These are phyloP conservation scores for Scalopus aquaticus DNA, from an alignment of 2,113 vertebrate genomes.

Conservation along the genomic window DNA sequence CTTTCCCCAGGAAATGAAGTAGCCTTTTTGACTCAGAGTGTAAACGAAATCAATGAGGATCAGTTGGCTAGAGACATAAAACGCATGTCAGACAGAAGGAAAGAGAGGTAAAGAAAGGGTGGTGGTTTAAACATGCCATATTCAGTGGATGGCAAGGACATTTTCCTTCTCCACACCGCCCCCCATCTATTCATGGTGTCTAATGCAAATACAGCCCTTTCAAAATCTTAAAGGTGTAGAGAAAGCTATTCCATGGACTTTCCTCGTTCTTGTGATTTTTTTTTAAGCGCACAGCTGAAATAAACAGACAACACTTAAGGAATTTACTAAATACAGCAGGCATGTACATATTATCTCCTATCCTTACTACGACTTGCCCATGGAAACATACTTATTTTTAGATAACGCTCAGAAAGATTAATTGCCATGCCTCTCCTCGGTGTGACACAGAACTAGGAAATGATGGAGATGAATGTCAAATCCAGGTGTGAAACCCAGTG, in stretches of 20 bases:
- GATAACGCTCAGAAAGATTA: neutral
- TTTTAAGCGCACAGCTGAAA: neutral
- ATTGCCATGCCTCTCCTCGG: neutral
- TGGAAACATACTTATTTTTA: neutral
- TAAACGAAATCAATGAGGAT: conserved; percentile 58
- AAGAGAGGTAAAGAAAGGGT: neutral
- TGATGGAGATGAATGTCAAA: neutral
- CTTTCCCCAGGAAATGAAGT: conserved; percentile 57
- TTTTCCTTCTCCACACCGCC: accelerated
- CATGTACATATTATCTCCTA: neutral
- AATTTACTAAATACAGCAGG: neutral
- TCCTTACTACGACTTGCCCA: neutral
- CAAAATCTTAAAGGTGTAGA: neutral
- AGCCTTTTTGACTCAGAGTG: conserved; percentile 43
- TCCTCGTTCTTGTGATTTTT: neutral
- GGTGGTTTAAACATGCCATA: neutral
- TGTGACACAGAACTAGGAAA: neutral
- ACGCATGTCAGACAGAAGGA: neutral
- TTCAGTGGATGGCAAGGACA: neutral
- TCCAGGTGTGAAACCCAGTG: neutral
- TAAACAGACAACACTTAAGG: neutral
- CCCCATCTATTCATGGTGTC: neutral
- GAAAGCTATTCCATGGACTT: neutral
- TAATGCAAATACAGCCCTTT: neutral
- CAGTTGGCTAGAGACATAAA: conserved; percentile 14